Base-by-base conservation (phyloP, 2,113 vertebrate species). In the Scopus umbretta region DNA sequence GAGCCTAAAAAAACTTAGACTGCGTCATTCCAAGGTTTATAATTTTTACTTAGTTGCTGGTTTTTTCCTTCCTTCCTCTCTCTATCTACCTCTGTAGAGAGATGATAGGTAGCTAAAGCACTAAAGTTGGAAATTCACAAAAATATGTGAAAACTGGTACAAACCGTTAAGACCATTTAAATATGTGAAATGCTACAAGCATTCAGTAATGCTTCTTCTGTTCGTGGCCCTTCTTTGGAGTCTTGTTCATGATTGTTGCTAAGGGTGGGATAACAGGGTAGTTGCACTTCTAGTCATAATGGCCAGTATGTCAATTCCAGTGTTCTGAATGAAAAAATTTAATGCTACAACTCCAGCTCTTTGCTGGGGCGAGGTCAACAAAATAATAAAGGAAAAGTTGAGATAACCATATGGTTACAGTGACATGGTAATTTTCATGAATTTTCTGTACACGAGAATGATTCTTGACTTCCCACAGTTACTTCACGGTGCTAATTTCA, bases 401-500 rank as follows among this genome's bases (percentile, higher is more conserved):
- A 71, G 21, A 29, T 75, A 92, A 25, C 30, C 16, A 2, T 70
- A 21, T 52, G 27, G 42, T 43, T 43, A 43, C 42, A 13, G 29
- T 94, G 68, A 55, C 6, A 36, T 3, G 11, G 85, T 67, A 55
- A 30, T 66, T 88, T 55, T 50, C 61, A 26, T 1, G 10, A 43
- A 29, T 25, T 82, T 91, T 67, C 22, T 18, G 4, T 58, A 21
- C 32, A 89, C 49, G 10, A 26, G 42, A 75, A 42, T 93, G 36
- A 43, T 62, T 84, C 26, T 11, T 75, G 85, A 42, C 80, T 96
- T 84, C 30, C 34, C 55, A 43, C 27, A 47, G 74, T 91, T 93
- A 65, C 81, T 95, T 96, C 75, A 29, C 32, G 53, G 52, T 71
- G 27, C 38, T 62, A 45, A 92, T 97, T 97, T 96, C 91, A 96